These are phyloP conservation scores for Monochamus alternatus DNA, from an alignment of 2,888 invertebrate species.

Conservation along the genomic window DNA sequence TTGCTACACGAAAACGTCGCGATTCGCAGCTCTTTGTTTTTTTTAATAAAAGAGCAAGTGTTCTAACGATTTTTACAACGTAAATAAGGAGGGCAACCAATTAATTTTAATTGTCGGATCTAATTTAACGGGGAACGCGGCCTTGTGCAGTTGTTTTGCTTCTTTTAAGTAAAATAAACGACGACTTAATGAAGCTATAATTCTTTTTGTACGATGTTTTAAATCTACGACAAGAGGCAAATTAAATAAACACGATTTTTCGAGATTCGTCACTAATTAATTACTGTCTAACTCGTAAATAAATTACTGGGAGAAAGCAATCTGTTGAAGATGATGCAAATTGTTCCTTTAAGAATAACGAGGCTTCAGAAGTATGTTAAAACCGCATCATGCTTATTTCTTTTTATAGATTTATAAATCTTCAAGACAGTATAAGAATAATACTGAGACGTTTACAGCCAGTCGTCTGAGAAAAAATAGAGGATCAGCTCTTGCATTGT, in stretches of 20 bases:
- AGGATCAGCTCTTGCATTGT: too few relatives aligned
- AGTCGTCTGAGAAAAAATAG: too few relatives aligned
- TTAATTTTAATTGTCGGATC: conserved; percentile 60
- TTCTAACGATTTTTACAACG: conserved; percentile 40
- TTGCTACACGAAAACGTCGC: not conserved
- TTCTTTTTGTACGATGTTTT: conserved; percentile 51
- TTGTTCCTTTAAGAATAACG: not conserved
- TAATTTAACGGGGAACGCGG: conserved; percentile 48
- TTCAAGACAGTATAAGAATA: too few relatives aligned
- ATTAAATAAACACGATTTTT: conserved; percentile 54
- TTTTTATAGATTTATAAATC: too few relatives aligned
- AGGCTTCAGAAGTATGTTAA: not conserved
- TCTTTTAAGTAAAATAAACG: conserved; percentile 49
- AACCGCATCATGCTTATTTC: too few relatives aligned
- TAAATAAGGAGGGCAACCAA: conserved; percentile 57
- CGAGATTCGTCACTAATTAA: conserved; percentile 24
- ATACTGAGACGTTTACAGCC: too few relatives aligned
- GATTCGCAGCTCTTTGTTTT: not conserved
- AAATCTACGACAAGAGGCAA: conserved; percentile 44
- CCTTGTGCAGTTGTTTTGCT: conserved; percentile 43
- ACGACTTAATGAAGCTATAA: conserved; percentile 57
- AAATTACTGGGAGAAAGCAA: conserved; percentile 17
- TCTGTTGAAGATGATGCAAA: not conserved
- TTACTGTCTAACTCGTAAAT: conserved; percentile 18
- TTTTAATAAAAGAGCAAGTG: too few relatives aligned